phyloP scores from a whole-genome alignment of 2,113 vertebrate genomes.

The Copsychus sechellarum region DNA sequence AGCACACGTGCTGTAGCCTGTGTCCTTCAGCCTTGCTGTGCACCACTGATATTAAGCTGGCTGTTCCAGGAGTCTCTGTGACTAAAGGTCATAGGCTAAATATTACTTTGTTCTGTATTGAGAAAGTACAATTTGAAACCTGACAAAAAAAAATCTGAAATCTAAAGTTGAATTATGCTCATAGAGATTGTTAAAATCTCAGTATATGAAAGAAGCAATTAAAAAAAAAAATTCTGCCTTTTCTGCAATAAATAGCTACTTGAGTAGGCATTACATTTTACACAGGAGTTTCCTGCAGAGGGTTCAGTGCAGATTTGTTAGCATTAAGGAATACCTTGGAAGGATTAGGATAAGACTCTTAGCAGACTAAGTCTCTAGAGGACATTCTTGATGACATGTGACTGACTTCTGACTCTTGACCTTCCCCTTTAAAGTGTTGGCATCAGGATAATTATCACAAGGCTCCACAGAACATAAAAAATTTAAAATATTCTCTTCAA shows the following conservation, averaged over 20 bases:
- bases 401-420: constrained; percentile 26
- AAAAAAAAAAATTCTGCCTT: neutral
- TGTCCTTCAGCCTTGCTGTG: neutral
- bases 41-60: neutral
- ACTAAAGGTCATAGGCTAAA: neutral
- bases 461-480: neutral
- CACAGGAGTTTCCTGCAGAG: neutral
- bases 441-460: neutral
- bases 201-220: neutral
- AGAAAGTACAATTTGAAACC: neutral
- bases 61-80: neutral
- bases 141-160: neutral
- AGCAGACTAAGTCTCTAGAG: neutral
- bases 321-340: constrained; percentile 39
- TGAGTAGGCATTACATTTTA: neutral
- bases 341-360: constrained; percentile 36
- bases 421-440: neutral
- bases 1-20: fast-evolving
- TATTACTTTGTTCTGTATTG: neutral
- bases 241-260: neutral
- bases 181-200: neutral
- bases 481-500: neutral
- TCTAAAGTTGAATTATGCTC: neutral
- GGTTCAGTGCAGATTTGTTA: neutral
- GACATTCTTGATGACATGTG: constrained; percentile 23